Base-by-base conservation (phyloP, 2,797 vertebrate species). In the Aotus griseimembra region DNA sequence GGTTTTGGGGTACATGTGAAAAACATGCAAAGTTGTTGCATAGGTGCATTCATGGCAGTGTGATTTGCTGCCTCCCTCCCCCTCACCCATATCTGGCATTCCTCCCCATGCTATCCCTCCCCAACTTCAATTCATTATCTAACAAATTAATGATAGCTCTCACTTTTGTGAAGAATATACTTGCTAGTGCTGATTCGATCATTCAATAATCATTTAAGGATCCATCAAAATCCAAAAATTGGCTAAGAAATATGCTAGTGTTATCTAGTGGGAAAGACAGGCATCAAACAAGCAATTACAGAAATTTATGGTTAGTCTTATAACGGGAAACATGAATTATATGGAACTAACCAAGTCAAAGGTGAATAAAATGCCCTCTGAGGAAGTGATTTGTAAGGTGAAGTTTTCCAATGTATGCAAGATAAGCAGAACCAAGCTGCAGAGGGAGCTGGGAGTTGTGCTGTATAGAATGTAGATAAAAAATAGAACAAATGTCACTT, bases 401-500 rank as follows among this genome's bases (percentile, higher is more conserved):
- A 94, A 64, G 26, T 48, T 17, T 72, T 97, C 50, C 64, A 7
- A 80, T 58, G 83, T 93, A 52, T 82, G 19, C 2, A 41, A 14
- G 46, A 44, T 64, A 39, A 85, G 36, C 36, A 91, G 30, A 70
- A 96, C 50, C 1, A 44, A 58, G 28, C 19, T 44, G 1, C 12
- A 28, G 61, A 48, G 44, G 46, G 41, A 36, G 79, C 3, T 72
- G 15, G 7, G 39, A 15, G 1, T 58, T 79, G 57, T 3, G 14
- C 6, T 86, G 22, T 36, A 82, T 12, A 55, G 30, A 85, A 97
- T 39, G n/a, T 64, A 97, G 79, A 93, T 52, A 86, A 84, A 84
- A 97, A 96, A 73, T 67, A 83, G 28, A 95, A 96, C 88, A 95
- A 94, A 85, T 1, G 36, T 97, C 75, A 75, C 0, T 72, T 0